Percentiles rank a stretch among this genome's conserved stretches.
Evolutionary conservation across 2,113 vertebrate species (phyloP).

Genomic region (Hepsetus odoe): DNA sequence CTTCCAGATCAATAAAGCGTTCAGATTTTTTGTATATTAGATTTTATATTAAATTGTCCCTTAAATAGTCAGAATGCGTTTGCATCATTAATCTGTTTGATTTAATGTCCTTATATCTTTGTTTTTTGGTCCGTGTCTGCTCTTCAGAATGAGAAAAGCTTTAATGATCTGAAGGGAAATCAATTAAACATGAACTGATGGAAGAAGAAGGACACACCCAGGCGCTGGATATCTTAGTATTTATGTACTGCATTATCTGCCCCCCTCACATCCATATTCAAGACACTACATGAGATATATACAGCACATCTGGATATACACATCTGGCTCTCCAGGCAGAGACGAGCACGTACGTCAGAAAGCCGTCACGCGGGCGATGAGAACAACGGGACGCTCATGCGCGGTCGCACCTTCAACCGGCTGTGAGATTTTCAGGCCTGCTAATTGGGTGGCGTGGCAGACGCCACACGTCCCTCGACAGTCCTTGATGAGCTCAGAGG

Average conservation of each 20-base stretch:
- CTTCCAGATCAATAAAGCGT: too few species aligned
- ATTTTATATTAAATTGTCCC: too few species aligned
- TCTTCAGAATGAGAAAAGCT: too few species aligned
- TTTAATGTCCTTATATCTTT: too few species aligned
- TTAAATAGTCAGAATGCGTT: too few species aligned
- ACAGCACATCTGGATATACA: slow-evolving; percentile 54
- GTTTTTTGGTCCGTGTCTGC: too few species aligned
- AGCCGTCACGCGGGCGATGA: slow-evolving; percentile 8
- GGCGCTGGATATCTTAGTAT: slow-evolving; percentile 38
- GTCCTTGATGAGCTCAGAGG: slow-evolving; percentile 23
- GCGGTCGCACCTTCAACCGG: not conserved
- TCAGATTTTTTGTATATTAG: too few species aligned
- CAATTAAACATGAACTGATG: too few species aligned
- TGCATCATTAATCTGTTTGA: too few species aligned
- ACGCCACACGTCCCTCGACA: not conserved
- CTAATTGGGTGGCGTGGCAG: slow-evolving; percentile 18
- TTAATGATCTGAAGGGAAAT: too few species aligned
- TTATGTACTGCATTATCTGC: slow-evolving; percentile 49
- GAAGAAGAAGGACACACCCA: slow-evolving; percentile 35
- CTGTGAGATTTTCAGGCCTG: slow-evolving; percentile 11
- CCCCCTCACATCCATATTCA: slow-evolving; percentile 61
- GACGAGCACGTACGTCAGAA: slow-evolving; percentile 25
- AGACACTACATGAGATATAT: slow-evolving; percentile 56
- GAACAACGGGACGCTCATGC: slow-evolving; percentile 16
- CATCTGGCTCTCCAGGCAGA: slow-evolving; percentile 40